phyloP scores from a whole-genome alignment of 2,888 invertebrate species.

The Cactoblastis cactorum region DNA sequence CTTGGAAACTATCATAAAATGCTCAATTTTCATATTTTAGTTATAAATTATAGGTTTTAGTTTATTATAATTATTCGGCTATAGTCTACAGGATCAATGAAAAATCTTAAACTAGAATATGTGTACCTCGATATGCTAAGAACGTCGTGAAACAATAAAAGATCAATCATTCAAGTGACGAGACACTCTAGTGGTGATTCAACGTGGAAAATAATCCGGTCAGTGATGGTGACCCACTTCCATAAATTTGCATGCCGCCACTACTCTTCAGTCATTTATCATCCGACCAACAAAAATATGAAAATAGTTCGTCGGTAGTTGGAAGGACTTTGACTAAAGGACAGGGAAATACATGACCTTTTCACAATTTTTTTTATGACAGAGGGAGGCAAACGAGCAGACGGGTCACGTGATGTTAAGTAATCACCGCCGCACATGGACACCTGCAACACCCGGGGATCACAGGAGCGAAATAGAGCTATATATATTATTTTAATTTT shows the following conservation, averaged over 20 bases:
- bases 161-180: constrained; percentile 67
- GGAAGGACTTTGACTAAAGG: constrained; percentile 25
- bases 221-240: constrained; percentile 67
- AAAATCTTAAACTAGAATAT: constrained; percentile 19
- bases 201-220: constrained; percentile 61
- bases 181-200: constrained; percentile 56
- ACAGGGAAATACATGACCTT: constrained; percentile 10
- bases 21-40: too few relatives aligned
- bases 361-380: background rate
- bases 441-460: too few relatives aligned
- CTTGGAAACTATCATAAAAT: too few relatives aligned
- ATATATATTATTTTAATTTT: too few relatives aligned
- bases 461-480: too few relatives aligned
- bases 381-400: too few relatives aligned
- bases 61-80: too few relatives aligned
- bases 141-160: constrained; percentile 63
- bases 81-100: background rate
- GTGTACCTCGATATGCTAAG: constrained; percentile 59
- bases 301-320: constrained; percentile 24
- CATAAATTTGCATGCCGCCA: constrained; percentile 72
- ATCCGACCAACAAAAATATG: constrained; percentile 56
- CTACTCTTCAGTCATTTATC: constrained; percentile 62
- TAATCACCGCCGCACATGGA: too few relatives aligned
- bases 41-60: too few relatives aligned
- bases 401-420: too few relatives aligned